Evolutionary conservation across 37 sponge, comb jelly and placozoan genomes (phyloP).

Genomic region (Petrosia ficiformis): DNA sequence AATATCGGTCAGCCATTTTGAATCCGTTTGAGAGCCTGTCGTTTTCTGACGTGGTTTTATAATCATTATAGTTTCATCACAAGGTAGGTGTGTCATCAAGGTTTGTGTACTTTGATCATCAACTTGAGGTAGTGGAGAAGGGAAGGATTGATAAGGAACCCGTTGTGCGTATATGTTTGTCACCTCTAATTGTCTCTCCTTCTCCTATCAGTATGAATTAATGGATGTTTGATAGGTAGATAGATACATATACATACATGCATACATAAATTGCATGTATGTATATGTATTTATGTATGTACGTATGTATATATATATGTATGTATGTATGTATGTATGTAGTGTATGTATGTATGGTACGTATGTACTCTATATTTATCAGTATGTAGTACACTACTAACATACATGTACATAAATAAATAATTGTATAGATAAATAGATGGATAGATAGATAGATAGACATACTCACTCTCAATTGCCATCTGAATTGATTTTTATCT

Average conservation of each 20-base stretch:
- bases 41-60: background rate
- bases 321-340: background rate
- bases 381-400: too few species aligned
- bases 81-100: background rate
- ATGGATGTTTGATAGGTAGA: too few species aligned
- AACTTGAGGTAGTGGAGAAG: background rate
- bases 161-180: background rate
- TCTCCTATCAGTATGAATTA: slow-evolving; percentile 6
- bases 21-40: background rate
- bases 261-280: background rate
- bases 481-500: background rate
- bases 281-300: background rate
- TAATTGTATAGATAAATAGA: too few species aligned
- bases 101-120: background rate
- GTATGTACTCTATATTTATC: too few species aligned
- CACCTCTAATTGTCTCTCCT: slow-evolving; percentile 4
- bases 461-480: background rate
- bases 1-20: background rate
- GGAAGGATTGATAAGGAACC: background rate
- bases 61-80: background rate
- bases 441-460: too few species aligned
- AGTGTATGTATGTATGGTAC: background rate
- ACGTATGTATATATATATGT: background rate
- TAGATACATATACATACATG: background rate
- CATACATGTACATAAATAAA: too few species aligned